Evolutionary conservation across 2,888 invertebrate species (phyloP), one percentile per base, ranked within the genome.

Genomic region (Bombylius major): DNA sequence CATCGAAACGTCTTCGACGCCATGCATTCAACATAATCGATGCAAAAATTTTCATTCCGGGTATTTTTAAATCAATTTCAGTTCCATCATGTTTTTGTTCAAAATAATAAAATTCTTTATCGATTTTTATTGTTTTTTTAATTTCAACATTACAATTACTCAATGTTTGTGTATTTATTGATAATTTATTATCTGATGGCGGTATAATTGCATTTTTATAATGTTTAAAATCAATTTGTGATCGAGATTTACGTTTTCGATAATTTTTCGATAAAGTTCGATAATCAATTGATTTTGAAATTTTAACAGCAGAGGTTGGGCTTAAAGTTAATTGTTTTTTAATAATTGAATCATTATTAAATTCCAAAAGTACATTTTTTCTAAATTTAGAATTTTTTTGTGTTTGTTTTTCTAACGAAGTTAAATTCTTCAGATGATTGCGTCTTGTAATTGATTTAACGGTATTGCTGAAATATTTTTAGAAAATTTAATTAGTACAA

Each of bases 201-300:
- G 32, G 13, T 32, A 11, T 8, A 39, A 23, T 50, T 14, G 14
- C 13, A 4, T 47, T 52, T 14, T 49, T 58, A 9, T 65, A 62
- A 14, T 66, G 65, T 55, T 65, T 67, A 36, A 72, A 65, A 54
- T 72, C 71, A 66, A 70, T 71, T 61, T 70, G 70, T 0, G 72
- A 70, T 0, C 66, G 55, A 0, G 71, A 70, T 48, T 70, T 71
- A 13, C 67, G 62, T 6, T 65, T 62, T 1, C 61, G 65, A 53
- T 51, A 54, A n/a, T 42, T 12, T 39, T 48, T 42, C 34, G 23
- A 23, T 23, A 23, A 23, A 23, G 23, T 23, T 23, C 23, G 1
- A 23, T 23, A 23, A 23, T 23, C 23, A 23, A 23, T 23, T 23
- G 23, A 2, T 23, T 23, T 23, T 23, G 23, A 23, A 23, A 23